A percentile compares a stretch with the other conserved stretches of the same genome.
Evolutionary conservation across 2,888 invertebrate genomes (phyloP).

Genomic region (Stenichneumon culpator): DNA sequence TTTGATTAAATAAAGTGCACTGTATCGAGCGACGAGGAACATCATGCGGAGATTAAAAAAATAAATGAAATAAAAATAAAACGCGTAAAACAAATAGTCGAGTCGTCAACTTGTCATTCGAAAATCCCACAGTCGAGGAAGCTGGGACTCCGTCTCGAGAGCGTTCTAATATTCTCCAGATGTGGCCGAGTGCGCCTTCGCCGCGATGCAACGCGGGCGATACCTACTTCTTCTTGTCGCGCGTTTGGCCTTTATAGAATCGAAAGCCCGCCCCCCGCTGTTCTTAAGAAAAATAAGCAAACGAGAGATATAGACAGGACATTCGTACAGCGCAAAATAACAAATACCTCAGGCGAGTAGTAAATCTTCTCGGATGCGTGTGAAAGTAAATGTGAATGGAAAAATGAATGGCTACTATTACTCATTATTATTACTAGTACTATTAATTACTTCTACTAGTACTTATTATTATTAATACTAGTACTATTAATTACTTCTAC

Average conservation of each 20-base stretch:
- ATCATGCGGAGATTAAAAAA: neutral
- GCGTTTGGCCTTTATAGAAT: slow-evolving; percentile 37
- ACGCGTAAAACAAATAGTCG: neutral
- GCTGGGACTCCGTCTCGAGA: slow-evolving; percentile 20
- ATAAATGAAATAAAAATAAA: no score
- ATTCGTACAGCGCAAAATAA: slow-evolving; percentile 46
- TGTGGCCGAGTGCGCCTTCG: slow-evolving; percentile 57
- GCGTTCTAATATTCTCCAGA: slow-evolving; percentile 70
- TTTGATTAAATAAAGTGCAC: slow-evolving; percentile 38
- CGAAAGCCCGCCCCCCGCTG: slow-evolving; percentile 28
- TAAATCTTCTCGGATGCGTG: slow-evolving; percentile 48
- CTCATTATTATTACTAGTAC: no score
- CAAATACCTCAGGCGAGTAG: slow-evolving; percentile 38
- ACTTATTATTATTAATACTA: no score
- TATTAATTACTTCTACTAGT: neutral
- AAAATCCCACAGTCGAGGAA: slow-evolving; percentile 20
- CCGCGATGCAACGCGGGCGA: slow-evolving; percentile 45
- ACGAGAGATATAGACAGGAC: slow-evolving; percentile 34
- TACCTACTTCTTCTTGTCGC: slow-evolving; percentile 38
- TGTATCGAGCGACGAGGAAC: neutral
- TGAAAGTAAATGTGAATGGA: slow-evolving; percentile 35
- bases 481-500: neutral
- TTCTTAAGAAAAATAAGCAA: slow-evolving; percentile 53
- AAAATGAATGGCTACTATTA: neutral
- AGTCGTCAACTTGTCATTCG: slow-evolving; percentile 21